These are phyloP conservation scores for Machaerirhynchus nigripectus DNA, from an alignment of 2,113 vertebrate species.

Conservation along the genomic window DNA sequence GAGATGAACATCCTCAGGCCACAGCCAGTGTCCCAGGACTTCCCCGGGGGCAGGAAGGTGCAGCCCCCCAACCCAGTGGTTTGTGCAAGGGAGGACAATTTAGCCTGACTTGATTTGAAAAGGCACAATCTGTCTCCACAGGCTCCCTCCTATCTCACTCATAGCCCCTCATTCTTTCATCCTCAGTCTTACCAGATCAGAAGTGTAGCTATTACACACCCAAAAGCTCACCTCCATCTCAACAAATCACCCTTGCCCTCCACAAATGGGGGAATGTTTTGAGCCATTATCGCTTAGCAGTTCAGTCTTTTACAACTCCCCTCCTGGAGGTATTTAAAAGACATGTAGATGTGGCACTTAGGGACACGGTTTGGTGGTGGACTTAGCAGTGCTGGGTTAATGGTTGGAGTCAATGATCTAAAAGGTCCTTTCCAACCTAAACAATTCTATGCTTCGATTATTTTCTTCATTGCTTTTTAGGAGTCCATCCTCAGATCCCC, in stretches of 20 bases:
- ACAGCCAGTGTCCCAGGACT: not conserved
- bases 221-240: not conserved
- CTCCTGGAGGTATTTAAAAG: not conserved
- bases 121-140: not conserved
- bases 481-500: not conserved
- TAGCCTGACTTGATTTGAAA: too few relatives aligned
- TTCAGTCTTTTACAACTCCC: not conserved
- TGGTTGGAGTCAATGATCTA: not conserved
- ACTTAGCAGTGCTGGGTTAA: not conserved
- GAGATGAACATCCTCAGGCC: not conserved
- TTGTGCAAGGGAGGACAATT: not conserved
- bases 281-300: not conserved
- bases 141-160: not conserved
- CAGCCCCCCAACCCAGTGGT: not conserved
- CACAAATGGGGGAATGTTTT: not conserved
- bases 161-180: not conserved
- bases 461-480: not conserved
- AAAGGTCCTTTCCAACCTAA: not conserved
- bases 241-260: not conserved
- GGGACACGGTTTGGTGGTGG: not conserved
- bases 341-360: not conserved
- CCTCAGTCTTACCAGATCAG: not conserved
- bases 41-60: too few relatives aligned
- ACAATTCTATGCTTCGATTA: not conserved
- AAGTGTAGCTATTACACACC: not conserved